Base-by-base conservation (phyloP, 2,113 vertebrate genomes). In the Trichomycterus rosablanca region DNA sequence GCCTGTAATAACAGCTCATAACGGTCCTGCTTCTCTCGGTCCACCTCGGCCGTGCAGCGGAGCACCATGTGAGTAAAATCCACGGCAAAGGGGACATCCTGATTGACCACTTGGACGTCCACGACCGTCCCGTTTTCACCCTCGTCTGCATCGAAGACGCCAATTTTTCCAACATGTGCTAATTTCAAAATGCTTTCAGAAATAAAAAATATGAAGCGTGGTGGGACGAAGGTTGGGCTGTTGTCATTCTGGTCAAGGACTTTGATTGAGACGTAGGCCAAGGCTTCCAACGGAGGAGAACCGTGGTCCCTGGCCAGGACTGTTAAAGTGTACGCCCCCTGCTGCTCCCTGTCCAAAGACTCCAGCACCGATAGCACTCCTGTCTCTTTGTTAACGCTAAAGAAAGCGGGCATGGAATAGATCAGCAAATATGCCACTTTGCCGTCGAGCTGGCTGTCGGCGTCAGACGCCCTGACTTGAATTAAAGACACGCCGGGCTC, bases 191-290 rank as follows among this genome's bases (percentile, higher is more conserved):
- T 61, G 52, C 81, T 81, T 57, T 89, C 87, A 7, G 75, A 68
- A 57, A 88, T 71, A 24, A 88, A 88, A 64, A 89, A 89, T 48
- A 80, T 74, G 34, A 85, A 88, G 43, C 82, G 81, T 34, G 76
- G 64, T 19, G 69, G 81, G 32, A 66, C 26, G 69, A 89, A 87
- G 46, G 69, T 51, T 4, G 86, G 87, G 6, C 67, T 59, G 63
- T 89, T 88, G 69, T 89, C 87, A 74, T 89, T 89, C 73, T 80
- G 77, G 68, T 88, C 87, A 52, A 82, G 66, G 39, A 89, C 72
- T 4, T 26, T 62, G 45, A 88, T 55, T 2, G 54, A 61, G 15
- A 89, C 64, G 1, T 63, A 77, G 22, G 73, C 66, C 4, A 28
- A 39, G 1, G 77, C 75, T 50, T 86, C 79, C 58, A 83, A 46